Evolutionary conservation across 2,797 vertebrate species (phyloP).

Genomic region (Nannoperca obscura): DNA sequence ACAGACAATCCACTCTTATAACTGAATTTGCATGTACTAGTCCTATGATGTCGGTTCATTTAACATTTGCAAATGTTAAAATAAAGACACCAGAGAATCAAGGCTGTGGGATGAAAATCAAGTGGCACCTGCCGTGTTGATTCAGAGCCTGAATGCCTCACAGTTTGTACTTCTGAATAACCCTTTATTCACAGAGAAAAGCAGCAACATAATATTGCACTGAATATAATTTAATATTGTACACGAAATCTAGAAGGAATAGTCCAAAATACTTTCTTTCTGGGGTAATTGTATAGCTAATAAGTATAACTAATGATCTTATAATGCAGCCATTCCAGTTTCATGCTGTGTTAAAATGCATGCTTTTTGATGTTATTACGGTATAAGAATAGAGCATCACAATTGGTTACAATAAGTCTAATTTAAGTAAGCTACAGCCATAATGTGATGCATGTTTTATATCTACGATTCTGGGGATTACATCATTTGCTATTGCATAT

Average conservation of each 20-base stretch:
- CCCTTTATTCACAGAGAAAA: not conserved
- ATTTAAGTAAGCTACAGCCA: not conserved
- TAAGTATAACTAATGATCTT: conserved; percentile 2
- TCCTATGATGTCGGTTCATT: not conserved
- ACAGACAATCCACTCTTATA: not conserved
- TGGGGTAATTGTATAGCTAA: not conserved
- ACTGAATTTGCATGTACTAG: not conserved
- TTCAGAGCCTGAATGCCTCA: not conserved
- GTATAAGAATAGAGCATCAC: not conserved
- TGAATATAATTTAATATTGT: not conserved
- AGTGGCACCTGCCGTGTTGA: not conserved
- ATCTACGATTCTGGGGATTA: not conserved
- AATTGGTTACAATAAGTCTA: not conserved
- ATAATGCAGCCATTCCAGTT: not conserved
- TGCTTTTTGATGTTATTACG: not conserved
- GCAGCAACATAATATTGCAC: not conserved
- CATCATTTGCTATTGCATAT: not conserved
- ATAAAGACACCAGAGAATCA: not conserved
- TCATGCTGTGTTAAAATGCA: not conserved
- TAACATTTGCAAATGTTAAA: conserved; percentile 7
- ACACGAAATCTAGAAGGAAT: not conserved
- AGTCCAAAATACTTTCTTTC: not conserved
- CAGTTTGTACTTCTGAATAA: not conserved
- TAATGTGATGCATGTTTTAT: not conserved
- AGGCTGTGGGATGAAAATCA: not conserved